phyloP scores from a whole-genome alignment of 2,888 invertebrate species.

The Notodromas monacha region DNA sequence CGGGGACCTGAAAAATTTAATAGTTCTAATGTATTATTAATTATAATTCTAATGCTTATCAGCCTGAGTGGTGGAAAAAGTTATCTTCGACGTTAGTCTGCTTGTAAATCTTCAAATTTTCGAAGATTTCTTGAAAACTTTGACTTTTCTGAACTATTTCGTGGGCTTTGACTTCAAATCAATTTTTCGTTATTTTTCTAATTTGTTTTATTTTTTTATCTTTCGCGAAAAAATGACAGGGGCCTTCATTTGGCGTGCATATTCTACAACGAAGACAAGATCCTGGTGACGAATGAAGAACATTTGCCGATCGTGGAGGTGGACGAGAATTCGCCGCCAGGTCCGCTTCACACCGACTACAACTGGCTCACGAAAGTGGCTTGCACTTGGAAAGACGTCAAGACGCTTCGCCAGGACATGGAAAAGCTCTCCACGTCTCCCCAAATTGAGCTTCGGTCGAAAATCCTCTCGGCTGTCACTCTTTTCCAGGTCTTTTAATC shows the following conservation, averaged over 20 bases:
- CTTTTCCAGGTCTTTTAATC: constrained; percentile 38
- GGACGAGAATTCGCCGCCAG: constrained; percentile 60
- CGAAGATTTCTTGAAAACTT: too few species aligned
- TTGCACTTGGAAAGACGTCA: constrained; percentile 87
- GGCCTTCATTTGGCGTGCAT: constrained; percentile 78
- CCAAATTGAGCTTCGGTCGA: constrained; percentile 53
- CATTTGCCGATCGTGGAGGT: constrained; percentile 85
- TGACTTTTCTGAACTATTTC: too few species aligned
- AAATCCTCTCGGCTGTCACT: constrained; percentile 60
- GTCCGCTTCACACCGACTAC: constrained; percentile 62
- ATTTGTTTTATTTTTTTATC: constrained; percentile 7
- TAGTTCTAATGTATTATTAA: too few species aligned
- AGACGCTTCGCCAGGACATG: constrained; percentile 63
- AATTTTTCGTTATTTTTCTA: constrained; percentile 5
- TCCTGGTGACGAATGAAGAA: constrained; percentile 84
- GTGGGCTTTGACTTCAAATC: too few species aligned
- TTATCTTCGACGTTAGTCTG: too few species aligned
- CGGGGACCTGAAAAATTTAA: too few species aligned
- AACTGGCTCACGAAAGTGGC: constrained; percentile 96
- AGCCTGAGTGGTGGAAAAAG: too few species aligned
- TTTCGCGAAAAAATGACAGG: constrained; percentile 23
- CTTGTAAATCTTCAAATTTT: too few species aligned
- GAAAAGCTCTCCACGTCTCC: constrained; percentile 69
- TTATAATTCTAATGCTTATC: too few species aligned
- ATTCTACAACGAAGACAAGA: constrained; percentile 73